These are phyloP conservation scores for Zophobas morio DNA, from an alignment of 1,140 invertebrate genomes.

Conservation along the genomic window DNA sequence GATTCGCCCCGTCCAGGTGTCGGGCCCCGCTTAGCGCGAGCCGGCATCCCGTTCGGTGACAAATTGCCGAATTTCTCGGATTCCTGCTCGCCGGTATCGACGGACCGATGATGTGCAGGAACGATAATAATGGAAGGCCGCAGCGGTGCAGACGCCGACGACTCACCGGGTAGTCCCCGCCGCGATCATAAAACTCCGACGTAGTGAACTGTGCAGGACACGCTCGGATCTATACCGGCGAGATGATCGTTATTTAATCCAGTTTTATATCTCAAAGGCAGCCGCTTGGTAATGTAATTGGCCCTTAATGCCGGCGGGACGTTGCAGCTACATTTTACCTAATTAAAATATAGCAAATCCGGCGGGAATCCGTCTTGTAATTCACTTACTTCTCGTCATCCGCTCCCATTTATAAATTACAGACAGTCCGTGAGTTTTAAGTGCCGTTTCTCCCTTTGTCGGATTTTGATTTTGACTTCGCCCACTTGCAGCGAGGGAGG, in stretches of 20 bases:
- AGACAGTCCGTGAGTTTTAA: constrained; percentile 51
- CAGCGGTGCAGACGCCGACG: constrained; percentile 21
- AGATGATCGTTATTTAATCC: constrained; percentile 50
- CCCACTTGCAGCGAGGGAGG: not conserved
- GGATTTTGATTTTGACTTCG: constrained; percentile 6
- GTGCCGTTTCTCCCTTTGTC: constrained; percentile 45
- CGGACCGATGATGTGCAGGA: constrained; percentile 35
- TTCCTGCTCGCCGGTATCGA: constrained; percentile 22
- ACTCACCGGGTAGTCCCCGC: constrained; percentile 36
- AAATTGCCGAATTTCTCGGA: constrained; percentile 42
- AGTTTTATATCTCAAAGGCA: constrained; percentile 52
- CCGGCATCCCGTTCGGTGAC: not conserved
- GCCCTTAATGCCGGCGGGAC: constrained; percentile 50
- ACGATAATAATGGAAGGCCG: constrained; percentile 27
- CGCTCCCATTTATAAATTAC: constrained; percentile 54
- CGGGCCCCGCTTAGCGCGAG: too few species aligned
- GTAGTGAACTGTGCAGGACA: constrained; percentile 34
- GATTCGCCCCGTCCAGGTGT: too few species aligned
- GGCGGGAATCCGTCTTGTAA: constrained; percentile 51
- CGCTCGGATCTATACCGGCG: constrained; percentile 39
- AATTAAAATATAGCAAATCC: constrained; percentile 56
- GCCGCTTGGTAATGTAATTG: constrained; percentile 53
- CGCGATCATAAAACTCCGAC: constrained; percentile 25
- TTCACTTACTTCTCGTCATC: constrained; percentile 52
- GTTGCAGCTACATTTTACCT: constrained; percentile 53